Base-by-base conservation (phyloP, 2,113 vertebrate species). In the Cathartes aura region DNA sequence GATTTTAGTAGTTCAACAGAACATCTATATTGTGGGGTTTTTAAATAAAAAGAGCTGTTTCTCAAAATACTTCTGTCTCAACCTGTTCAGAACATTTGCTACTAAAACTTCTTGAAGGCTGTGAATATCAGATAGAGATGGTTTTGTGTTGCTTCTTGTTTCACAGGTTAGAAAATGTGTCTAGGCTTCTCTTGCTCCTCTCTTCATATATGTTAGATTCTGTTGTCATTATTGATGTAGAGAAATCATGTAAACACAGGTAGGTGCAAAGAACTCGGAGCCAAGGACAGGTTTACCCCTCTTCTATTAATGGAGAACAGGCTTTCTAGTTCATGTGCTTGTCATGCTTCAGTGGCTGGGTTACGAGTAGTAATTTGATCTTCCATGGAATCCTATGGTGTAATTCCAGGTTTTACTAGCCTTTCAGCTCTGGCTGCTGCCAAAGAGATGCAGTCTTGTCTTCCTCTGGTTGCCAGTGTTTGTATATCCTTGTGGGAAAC, bases 381-480 rank as follows among this genome's bases (percentile, higher is more conserved):
- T 87, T 27, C 45, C 0, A 1, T 48, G 64, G 70, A 86, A 53
- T 78, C 20, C 1, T 1, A 1, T n/a, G n/a, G 40, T 70, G 66
- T 74, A 64, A 64, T 80, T 91, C 50, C 22, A 48, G 56, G 73
- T 71, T 32, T 66, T 42, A 3, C 9, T 53, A 32, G 83, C 8
- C 38, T 50, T 48, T 63, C 38, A 75, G 67, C 43, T 71, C 32
- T 36, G 67, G 32, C 47, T 71, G 23, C 52, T 81, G 68, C n/a
- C 50, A 32, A 34, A 59, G 45, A 80, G 56, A 32, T 60, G 32
- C 45, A 66, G 1, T 53, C 36, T 36, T 68, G 56, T 38, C 56
- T 63, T 87, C 12, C 30, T 78, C 24, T 64, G 21, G 13, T 79
- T 62, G 42, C 53, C 36, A 19, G 38, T 48, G 27, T 48, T 79